A percentile compares a stretch with the other conserved stretches of the same genome.
phyloP scores from a whole-genome alignment of 2,113 vertebrate genomes.

The Hepsetus odoe region DNA sequence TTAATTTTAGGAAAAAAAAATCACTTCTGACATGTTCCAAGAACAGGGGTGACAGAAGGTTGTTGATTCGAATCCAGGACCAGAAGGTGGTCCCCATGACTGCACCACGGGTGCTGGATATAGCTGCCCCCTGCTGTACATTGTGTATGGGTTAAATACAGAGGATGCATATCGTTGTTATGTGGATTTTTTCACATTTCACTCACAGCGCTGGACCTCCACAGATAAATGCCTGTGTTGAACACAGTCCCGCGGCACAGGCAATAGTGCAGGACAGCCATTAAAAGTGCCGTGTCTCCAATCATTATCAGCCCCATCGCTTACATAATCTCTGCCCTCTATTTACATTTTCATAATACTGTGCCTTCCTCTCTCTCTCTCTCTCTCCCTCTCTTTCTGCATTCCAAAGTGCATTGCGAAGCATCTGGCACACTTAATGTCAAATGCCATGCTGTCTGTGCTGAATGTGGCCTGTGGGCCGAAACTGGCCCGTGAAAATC shows the following conservation, averaged over 20 bases:
- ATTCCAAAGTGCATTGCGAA: slow-evolving; percentile 28
- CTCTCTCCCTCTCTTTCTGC: slow-evolving; percentile 13
- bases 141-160: no score
- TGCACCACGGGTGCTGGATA: no score
- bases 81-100: no score
- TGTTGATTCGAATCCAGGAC: no score
- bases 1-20: no score
- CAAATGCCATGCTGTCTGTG: background rate
- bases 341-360: slow-evolving; percentile 25
- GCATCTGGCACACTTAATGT: background rate
- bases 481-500: no score
- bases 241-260: background rate
- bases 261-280: background rate
- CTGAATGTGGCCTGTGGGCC: no score
- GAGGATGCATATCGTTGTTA: no score
- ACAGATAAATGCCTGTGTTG: background rate
- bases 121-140: no score
- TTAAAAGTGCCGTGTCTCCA: background rate
- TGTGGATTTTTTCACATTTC: no score
- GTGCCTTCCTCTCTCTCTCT: slow-evolving; percentile 5
- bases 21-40: no score
- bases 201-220: background rate
- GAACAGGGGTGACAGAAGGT: no score
- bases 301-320: slow-evolving; percentile 14
- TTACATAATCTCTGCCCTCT: slow-evolving; percentile 26